phyloP scores from a whole-genome alignment of 2,888 invertebrate genomes.

The Epiblema foenella region DNA sequence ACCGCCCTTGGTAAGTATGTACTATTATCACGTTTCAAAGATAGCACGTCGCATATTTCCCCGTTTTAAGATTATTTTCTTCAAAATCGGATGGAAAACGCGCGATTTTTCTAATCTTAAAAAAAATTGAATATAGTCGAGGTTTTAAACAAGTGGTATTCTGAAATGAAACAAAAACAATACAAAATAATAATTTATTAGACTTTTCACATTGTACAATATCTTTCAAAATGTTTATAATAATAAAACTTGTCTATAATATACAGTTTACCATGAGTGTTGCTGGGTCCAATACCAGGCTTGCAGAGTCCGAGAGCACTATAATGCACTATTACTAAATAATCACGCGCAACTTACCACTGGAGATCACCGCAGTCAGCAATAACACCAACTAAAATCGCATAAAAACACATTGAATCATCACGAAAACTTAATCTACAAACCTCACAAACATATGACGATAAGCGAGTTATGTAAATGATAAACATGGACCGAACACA shows the following conservation, averaged over 20 bases:
- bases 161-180: constrained; percentile 61
- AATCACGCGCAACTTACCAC: constrained; percentile 80
- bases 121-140: too few relatives aligned
- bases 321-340: constrained; percentile 70
- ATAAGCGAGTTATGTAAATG: constrained; percentile 9
- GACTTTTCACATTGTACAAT: constrained; percentile 61
- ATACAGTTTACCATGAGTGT: constrained; percentile 45
- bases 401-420: constrained; percentile 42
- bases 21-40: too few relatives aligned
- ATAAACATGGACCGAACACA: neutral
- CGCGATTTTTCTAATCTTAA: too few relatives aligned
- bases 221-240: constrained; percentile 46
- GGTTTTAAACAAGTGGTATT: neutral
- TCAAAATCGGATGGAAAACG: too few relatives aligned
- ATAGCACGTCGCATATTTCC: too few relatives aligned
- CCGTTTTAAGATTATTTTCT: too few relatives aligned
- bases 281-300: constrained; percentile 21
- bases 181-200: constrained; percentile 60
- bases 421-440: neutral
- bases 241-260: constrained; percentile 46
- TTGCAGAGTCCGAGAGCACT: constrained; percentile 28
- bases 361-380: constrained; percentile 48
- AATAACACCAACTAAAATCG: constrained; percentile 72
- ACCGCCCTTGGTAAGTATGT: too few relatives aligned
- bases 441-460: constrained; percentile 1